Evolutionary conservation across 30 jellyfish, hydroid and myxozoan genomes (phyloP), one percentile per base, ranked within the genome.

Genomic region (Catostylus mosaicus): DNA sequence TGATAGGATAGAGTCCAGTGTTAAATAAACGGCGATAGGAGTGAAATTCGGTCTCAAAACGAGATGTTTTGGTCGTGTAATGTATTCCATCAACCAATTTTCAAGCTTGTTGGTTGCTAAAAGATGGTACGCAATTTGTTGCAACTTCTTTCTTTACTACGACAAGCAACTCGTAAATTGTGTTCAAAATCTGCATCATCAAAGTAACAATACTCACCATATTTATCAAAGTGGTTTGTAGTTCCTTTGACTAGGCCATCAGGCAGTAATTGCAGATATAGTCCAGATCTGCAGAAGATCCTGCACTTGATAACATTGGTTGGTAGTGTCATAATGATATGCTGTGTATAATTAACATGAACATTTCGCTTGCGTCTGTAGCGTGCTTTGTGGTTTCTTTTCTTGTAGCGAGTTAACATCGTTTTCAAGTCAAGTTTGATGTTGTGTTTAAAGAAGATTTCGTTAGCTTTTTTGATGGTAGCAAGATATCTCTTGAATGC

Each of bases 201-300:
- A 43, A 43, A 22, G 20, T 16, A 56, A 23, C 2, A 27, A 23
- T 38, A 83, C 90, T 77, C 20, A 87, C 96, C 43, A 52, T 65
- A 72, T 7, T 23, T 36, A 37, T 87, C 84, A 33, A 35, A 37
- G 3, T 37, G 84, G 36, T 87, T 66, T 30, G 59, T 36, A 3
- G 96, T 75, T 30, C 96, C 96, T 67, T 52, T 78, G 3, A 87
- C 90, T 33, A 23, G 0, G 51, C 97, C 97, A 74, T 80, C 75
- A 0, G 89, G 90, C 69, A 73, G 64, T 18, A 80, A 67, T 43
- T 79, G 93, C 0, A 88, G 71, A 47, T 71, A 73, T 7, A 71
- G 36, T 11, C 94, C 94, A 26, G 93, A 71, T 74, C 85, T 70
- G 45, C 93, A 88, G 77, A 32, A 80, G 9, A 88, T 63, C 56